phyloP scores from a whole-genome alignment of 2,888 invertebrate species.

The Phania funesta region DNA sequence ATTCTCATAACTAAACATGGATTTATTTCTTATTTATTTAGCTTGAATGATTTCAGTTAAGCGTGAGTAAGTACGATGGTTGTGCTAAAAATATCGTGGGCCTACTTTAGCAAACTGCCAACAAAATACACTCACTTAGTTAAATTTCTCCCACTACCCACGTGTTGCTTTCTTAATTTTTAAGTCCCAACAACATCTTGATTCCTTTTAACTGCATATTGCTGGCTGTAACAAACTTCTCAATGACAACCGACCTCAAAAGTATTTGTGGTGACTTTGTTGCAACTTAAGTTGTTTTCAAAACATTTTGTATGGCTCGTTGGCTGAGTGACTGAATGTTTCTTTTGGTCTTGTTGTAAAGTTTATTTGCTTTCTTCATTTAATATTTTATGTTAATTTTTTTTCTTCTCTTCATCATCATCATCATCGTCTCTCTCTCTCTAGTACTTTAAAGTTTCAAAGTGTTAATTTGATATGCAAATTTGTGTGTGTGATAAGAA shows the following conservation, averaged over 20 bases:
- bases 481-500: conserved; percentile 60
- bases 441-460: conserved; percentile 32
- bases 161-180: not conserved
- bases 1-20: conserved; percentile 2
- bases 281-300: conserved; percentile 9
- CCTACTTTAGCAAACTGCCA: not conserved
- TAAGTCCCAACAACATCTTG: not conserved
- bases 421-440: conserved; percentile 9
- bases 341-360: not conserved
- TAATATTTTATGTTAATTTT: conserved; percentile 56
- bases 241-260: conserved; percentile 1
- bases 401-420: not conserved
- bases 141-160: not conserved
- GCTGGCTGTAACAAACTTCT: not conserved
- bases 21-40: conserved; percentile 29
- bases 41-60: not conserved
- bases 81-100: not conserved
- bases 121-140: not conserved
- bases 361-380: conserved; percentile 39
- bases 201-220: not conserved
- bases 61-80: not conserved
- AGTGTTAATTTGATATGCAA: conserved; percentile 67
- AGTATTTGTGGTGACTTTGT: conserved; percentile 26
- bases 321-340: not conserved
- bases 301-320: not conserved